Conservation (phyloP, 2,888 invertebrate species). For the Pelosia muscerda region DNA sequence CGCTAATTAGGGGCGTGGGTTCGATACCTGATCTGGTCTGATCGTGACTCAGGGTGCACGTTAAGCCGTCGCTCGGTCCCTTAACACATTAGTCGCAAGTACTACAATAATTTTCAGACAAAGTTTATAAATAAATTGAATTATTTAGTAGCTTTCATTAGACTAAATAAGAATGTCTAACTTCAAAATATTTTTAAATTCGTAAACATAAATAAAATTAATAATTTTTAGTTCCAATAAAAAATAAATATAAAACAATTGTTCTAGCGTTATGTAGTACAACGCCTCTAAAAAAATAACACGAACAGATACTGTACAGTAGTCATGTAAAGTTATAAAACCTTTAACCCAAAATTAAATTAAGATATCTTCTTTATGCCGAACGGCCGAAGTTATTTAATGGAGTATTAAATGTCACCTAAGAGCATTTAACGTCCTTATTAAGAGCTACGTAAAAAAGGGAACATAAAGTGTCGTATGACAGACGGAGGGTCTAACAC, state of each 20-base stretch:
- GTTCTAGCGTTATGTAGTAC: neutral
- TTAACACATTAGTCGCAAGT: too few species aligned
- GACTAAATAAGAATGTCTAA: too few species aligned
- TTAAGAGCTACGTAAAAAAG: conserved; percentile 58
- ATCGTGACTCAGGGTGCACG: too few species aligned
- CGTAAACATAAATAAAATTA: too few species aligned
- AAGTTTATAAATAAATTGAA: too few species aligned
- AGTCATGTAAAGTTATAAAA: conserved; percentile 27
- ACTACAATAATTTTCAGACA: too few species aligned
- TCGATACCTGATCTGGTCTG: too few species aligned
- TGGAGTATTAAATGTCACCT: conserved; percentile 69
- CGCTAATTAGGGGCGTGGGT: too few species aligned
- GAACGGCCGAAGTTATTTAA: conserved; percentile 55
- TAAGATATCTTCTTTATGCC: conserved; percentile 54
- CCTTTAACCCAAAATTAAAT: conserved; percentile 36
- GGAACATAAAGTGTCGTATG: conserved; percentile 63
- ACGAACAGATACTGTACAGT: neutral
- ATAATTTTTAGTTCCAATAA: too few species aligned
- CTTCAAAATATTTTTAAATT: too few species aligned
- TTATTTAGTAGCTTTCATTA: too few species aligned
- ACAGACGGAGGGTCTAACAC: conserved; percentile 36
- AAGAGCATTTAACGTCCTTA: conserved; percentile 67
- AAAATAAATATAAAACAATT: neutral
- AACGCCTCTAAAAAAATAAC: neutral
- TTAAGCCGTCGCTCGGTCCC: too few species aligned